These are phyloP conservation scores for Macrophya alboannulata DNA, from an alignment of 2,888 invertebrate species.

Conservation along the genomic window DNA sequence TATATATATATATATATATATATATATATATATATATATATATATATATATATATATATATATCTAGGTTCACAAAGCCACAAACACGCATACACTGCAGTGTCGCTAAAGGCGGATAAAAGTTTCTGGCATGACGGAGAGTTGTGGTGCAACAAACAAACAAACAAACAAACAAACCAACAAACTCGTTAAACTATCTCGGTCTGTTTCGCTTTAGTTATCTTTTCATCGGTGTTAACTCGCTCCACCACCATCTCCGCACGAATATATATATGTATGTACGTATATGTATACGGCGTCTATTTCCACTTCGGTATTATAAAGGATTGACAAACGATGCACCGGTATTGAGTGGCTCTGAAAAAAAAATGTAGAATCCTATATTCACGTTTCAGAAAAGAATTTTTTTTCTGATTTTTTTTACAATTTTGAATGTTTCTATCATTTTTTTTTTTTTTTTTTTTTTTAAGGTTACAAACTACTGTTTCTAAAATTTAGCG, in stretches of 20 bases:
- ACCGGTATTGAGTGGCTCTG: not conserved
- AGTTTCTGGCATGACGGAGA: conserved; percentile 33
- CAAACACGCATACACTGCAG: not conserved
- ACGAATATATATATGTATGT: not conserved
- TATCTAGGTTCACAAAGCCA: not conserved
- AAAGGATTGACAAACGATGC: not conserved
- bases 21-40: too few species aligned
- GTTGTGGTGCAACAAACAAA: conserved; percentile 36
- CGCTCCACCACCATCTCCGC: not conserved
- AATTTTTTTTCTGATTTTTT: not conserved
- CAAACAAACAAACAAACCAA: conserved; percentile 25
- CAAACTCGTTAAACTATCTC: conserved; percentile 52
- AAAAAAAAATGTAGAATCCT: not conserved
- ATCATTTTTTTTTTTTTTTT: too few species aligned
- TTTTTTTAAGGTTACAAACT: too few species aligned
- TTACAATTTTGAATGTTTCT: too few species aligned
- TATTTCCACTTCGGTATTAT: conserved; percentile 6
- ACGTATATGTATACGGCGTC: not conserved
- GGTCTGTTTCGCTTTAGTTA: conserved; percentile 41
- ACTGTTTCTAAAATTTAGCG: too few species aligned
- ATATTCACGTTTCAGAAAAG: not conserved
- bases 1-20: too few species aligned
- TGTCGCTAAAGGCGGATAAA: not conserved
- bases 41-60: too few species aligned
- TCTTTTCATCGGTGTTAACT: conserved; percentile 34